Percentiles rank a stretch among this genome's conserved stretches.
Evolutionary conservation across 2,113 vertebrate genomes (phyloP).

Genomic region (Lamprotornis superbus): DNA sequence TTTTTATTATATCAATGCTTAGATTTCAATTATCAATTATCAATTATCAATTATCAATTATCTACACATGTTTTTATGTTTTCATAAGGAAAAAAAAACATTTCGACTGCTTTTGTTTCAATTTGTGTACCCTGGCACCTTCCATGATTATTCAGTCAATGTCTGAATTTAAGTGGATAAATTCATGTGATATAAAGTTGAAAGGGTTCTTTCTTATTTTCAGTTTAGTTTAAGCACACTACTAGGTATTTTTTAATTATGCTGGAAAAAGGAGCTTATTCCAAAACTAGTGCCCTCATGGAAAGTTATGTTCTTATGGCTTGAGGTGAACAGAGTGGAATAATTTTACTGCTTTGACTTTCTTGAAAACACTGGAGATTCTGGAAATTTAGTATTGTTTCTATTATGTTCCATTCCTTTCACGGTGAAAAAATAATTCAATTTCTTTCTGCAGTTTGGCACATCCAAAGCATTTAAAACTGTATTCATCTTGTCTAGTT

Average conservation of each 20-base stretch:
- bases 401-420: background rate
- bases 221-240: background rate
- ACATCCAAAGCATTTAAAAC: background rate
- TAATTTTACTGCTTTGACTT: background rate
- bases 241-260: background rate
- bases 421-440: background rate
- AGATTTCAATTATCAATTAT: background rate
- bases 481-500: slow-evolving; percentile 4
- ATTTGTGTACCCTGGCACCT: background rate
- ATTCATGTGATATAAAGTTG: background rate
- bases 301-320: background rate
- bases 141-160: background rate
- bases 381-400: background rate
- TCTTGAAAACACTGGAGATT: background rate
- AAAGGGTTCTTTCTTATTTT: background rate
- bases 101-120: background rate
- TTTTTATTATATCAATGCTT: too few relatives aligned
- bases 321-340: background rate
- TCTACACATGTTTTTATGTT: background rate
- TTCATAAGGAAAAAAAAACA: background rate
- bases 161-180: background rate
- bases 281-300: background rate
- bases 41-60: too few relatives aligned
- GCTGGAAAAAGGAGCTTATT: background rate
- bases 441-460: background rate